Percentiles rank a stretch among this genome's conserved stretches.
Conservation (phyloP, 2,113 vertebrate genomes). For the Tapirus terrestris region DNA sequence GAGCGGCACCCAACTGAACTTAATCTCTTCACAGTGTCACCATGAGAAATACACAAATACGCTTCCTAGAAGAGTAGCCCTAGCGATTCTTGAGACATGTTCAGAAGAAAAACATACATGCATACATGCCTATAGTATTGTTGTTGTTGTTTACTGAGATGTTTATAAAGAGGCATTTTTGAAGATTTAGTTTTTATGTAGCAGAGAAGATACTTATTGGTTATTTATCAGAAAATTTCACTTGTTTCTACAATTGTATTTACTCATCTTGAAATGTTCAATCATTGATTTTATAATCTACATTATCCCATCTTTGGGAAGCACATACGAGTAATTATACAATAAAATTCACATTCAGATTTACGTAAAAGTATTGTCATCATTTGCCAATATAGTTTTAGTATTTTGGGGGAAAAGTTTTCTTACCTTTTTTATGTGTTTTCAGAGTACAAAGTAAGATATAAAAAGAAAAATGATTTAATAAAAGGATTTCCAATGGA, state of each 20-base stretch:
- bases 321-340: not conserved
- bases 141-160: not conserved
- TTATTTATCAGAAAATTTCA: not conserved
- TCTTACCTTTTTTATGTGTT: not conserved
- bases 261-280: not conserved
- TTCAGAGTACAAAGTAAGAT: slow-evolving; percentile 17
- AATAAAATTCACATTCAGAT: not conserved
- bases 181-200: not conserved
- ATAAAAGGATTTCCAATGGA: not conserved
- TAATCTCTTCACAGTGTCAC: not conserved
- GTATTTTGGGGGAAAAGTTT: not conserved
- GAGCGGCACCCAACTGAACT: too few species aligned
- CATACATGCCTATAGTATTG: not conserved
- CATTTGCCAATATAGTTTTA: not conserved
- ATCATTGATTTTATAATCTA: not conserved
- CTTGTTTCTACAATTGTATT: not conserved
- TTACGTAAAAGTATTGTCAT: not conserved
- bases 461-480: not conserved
- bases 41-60: not conserved
- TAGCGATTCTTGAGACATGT: not conserved
- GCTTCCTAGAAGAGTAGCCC: not conserved
- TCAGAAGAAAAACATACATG: not conserved
- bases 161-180: not conserved
- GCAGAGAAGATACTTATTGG: not conserved
- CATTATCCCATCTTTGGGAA: not conserved